Conservation (phyloP, 2,797 vertebrate species). For the Tokudaia tokunoshimensis region DNA sequence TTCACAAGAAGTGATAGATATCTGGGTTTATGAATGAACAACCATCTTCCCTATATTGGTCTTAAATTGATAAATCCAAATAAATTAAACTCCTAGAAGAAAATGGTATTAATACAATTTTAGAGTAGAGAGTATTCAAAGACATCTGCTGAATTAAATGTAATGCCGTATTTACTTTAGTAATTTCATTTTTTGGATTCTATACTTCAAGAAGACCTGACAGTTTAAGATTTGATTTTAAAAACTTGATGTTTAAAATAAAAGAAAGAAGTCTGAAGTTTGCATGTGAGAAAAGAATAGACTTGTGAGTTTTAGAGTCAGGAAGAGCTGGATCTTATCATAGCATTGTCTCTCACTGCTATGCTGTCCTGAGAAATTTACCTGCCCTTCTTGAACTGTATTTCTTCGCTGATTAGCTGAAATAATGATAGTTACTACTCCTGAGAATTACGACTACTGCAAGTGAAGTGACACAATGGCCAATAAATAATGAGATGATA, state of each 20-base stretch:
- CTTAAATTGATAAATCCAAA: slow-evolving; percentile 3
- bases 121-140: not conserved
- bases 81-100: slow-evolving; percentile 9
- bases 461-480: not conserved
- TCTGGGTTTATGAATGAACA: not conserved
- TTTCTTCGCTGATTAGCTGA: not conserved
- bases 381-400: not conserved
- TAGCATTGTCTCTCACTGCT: not conserved
- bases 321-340: not conserved
- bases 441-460: not conserved
- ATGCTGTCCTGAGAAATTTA: not conserved
- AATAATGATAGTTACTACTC: not conserved
- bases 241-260: not conserved
- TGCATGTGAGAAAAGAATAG: not conserved
- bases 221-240: not conserved
- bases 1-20: not conserved
- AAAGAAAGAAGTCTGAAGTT: slow-evolving; percentile 17
- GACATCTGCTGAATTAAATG: slow-evolving; percentile 43
- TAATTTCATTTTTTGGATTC: slow-evolving; percentile 20
- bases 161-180: slow-evolving; percentile 11
- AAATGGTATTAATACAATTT: slow-evolving; percentile 26
- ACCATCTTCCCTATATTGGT: not conserved
- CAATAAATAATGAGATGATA: slow-evolving; percentile 21
- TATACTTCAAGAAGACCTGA: not conserved
- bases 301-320: not conserved